Percentiles rank a stretch among this genome's conserved stretches.
phyloP scores from a whole-genome alignment of 2,888 invertebrate species.

The Pyrrhia umbra region DNA sequence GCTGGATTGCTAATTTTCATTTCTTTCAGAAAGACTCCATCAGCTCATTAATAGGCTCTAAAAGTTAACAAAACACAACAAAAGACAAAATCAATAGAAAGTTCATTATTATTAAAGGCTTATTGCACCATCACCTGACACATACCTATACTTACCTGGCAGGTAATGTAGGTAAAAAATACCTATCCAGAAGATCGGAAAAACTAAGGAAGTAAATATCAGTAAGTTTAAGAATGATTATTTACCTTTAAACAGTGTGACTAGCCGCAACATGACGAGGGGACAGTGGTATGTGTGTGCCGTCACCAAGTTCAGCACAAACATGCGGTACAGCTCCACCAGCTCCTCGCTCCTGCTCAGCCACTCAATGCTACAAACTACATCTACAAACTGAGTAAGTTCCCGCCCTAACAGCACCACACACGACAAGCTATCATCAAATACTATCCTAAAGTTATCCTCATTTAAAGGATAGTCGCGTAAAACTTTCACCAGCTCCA shows the following conservation, averaged over 20 bases:
- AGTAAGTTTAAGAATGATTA: neutral
- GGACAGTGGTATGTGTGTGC: slow-evolving; percentile 86
- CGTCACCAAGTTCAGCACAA: slow-evolving; percentile 81
- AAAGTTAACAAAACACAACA: neutral
- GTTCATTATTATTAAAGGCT: neutral
- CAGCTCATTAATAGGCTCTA: neutral
- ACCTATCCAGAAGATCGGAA: neutral
- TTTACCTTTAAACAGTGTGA: slow-evolving; percentile 85
- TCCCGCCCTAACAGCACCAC: slow-evolving; percentile 82
- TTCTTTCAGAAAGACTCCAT: neutral
- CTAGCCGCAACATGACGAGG: slow-evolving; percentile 76
- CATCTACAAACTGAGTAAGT: slow-evolving; percentile 80
- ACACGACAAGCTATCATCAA: slow-evolving; percentile 83
- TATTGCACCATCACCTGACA: neutral
- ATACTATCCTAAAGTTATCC: slow-evolving; percentile 80
- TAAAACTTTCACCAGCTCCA: slow-evolving; percentile 85
- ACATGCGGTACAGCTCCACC: slow-evolving; percentile 78
- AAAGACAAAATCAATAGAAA: neutral
- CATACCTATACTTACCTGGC: neutral
- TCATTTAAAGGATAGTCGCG: slow-evolving; percentile 82
- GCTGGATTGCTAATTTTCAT: neutral
- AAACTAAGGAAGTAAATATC: neutral
- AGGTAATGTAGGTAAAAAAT: neutral
- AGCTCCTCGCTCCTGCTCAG: slow-evolving; percentile 73
- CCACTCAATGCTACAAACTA: slow-evolving; percentile 83